Conservation (phyloP, 2,888 invertebrate species). For the Lamellibrachia satsuma region DNA sequence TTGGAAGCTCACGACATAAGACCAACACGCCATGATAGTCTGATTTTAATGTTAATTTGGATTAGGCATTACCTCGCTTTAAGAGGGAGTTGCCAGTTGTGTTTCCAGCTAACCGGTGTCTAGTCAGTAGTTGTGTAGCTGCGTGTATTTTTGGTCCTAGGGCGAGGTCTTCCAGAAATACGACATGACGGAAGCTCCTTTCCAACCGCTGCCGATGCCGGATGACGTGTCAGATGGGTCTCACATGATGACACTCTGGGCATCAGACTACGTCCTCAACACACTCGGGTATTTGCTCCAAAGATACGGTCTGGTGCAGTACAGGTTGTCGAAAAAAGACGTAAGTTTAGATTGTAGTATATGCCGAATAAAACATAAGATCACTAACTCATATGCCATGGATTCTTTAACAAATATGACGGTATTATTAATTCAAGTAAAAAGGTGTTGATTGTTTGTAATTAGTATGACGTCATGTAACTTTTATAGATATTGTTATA, state of each 20-base stretch:
- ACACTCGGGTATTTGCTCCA: background rate
- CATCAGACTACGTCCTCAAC: background rate
- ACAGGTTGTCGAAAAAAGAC: conserved; percentile 1
- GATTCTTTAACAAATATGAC: no score
- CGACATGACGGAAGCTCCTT: background rate
- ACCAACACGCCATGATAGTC: no score
- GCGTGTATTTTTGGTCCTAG: background rate
- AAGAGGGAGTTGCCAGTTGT: background rate
- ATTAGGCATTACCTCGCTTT: no score
- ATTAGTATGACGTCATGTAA: background rate
- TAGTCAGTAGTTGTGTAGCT: background rate
- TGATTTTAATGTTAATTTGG: no score
- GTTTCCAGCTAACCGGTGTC: background rate
- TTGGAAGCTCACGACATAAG: no score
- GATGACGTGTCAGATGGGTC: background rate
- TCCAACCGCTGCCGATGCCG: background rate
- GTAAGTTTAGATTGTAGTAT: background rate
- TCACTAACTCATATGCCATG: no score
- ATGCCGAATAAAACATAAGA: no score
- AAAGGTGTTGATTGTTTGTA: background rate
- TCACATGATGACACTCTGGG: conserved; percentile 2
- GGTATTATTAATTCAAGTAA: background rate
- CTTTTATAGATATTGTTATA: no score
- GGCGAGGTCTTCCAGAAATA: background rate
- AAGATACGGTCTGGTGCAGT: background rate